Evolutionary conservation across 2,797 vertebrate genomes (phyloP).

Genomic region (Schizopygopsis pylzovi): DNA sequence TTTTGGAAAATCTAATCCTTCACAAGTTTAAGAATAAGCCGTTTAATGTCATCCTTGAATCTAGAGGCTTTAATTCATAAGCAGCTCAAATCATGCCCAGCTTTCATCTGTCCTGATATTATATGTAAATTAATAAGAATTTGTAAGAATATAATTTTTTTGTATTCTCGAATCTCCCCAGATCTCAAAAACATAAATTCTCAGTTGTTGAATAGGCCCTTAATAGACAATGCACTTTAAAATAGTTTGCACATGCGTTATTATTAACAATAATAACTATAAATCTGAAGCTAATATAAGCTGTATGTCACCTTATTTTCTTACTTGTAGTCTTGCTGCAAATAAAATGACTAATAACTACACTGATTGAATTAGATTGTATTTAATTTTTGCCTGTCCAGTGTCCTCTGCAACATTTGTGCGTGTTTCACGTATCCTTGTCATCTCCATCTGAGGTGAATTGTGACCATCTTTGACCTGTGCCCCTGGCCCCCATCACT

Average conservation of each 20-base stretch:
- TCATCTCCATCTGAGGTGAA: slow-evolving; percentile 25
- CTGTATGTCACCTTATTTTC: not conserved
- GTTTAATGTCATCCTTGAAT: not conserved
- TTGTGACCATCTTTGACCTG: slow-evolving; percentile 31
- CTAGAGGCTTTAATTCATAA: not conserved
- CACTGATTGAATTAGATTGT: not conserved
- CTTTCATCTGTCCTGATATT: not conserved
- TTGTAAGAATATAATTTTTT: not conserved
- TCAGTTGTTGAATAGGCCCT: not conserved
- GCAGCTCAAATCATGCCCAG: slow-evolving; percentile 3
- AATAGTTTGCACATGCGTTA: not conserved
- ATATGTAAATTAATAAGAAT: not conserved
- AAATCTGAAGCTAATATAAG: not conserved
- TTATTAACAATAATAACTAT: not conserved
- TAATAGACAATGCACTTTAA: not conserved
- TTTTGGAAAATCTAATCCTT: not conserved
- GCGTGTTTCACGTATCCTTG: slow-evolving; percentile 34
- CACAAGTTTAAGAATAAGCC: slow-evolving; percentile 4
- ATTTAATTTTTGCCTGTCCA: not conserved
- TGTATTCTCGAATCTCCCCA: not conserved
- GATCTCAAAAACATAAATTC: not conserved
- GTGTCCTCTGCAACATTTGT: slow-evolving; percentile 29
- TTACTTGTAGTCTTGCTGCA: not conserved
- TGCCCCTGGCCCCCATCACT: slow-evolving; percentile 70
- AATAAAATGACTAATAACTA: not conserved